Percentiles rank a stretch among this genome's conserved stretches.
These are phyloP conservation scores for Euleptes europaea DNA, from an alignment of 2,113 vertebrate species.

Conservation along the genomic window DNA sequence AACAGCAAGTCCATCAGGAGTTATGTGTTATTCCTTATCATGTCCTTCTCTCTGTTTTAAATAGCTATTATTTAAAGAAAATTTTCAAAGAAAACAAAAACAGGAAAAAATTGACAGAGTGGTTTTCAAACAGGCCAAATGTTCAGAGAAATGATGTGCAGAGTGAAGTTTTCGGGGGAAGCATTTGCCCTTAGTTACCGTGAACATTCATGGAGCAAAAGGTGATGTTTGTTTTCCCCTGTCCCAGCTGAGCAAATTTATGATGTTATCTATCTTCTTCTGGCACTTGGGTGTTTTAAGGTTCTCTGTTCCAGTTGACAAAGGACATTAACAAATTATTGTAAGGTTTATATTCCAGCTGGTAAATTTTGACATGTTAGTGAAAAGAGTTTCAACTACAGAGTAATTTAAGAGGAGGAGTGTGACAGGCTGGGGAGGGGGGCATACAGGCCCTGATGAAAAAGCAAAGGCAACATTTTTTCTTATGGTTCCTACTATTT, in stretches of 20 bases:
- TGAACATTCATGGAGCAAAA: slow-evolving; percentile 43
- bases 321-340: slow-evolving; percentile 66
- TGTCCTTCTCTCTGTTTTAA: not conserved
- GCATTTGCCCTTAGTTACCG: slow-evolving; percentile 39
- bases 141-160: slow-evolving; percentile 55
- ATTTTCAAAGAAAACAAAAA: slow-evolving; percentile 56
- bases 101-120: slow-evolving; percentile 38
- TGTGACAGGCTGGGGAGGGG: not conserved
- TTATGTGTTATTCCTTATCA: not conserved
- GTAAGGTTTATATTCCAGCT: slow-evolving; percentile 53
- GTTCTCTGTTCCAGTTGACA: slow-evolving; percentile 62
- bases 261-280: slow-evolving; percentile 66
- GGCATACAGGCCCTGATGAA: not conserved
- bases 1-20: not conserved
- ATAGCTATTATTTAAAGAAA: slow-evolving; percentile 11
- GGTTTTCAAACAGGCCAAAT: slow-evolving; percentile 55
- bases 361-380: slow-evolving; percentile 58
- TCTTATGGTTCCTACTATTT: not conserved
- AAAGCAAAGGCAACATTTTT: not conserved
- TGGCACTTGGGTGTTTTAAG: slow-evolving; percentile 62
- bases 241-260: slow-evolving; percentile 49
- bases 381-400: slow-evolving; percentile 42
- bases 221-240: slow-evolving; percentile 65
- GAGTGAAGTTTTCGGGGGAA: slow-evolving; percentile 53
- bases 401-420: slow-evolving; percentile 31